A percentile compares a stretch with the other conserved stretches of the same genome.
phyloP scores from a whole-genome alignment of 1,140 invertebrate genomes.

The Zaprionus capensis region DNA sequence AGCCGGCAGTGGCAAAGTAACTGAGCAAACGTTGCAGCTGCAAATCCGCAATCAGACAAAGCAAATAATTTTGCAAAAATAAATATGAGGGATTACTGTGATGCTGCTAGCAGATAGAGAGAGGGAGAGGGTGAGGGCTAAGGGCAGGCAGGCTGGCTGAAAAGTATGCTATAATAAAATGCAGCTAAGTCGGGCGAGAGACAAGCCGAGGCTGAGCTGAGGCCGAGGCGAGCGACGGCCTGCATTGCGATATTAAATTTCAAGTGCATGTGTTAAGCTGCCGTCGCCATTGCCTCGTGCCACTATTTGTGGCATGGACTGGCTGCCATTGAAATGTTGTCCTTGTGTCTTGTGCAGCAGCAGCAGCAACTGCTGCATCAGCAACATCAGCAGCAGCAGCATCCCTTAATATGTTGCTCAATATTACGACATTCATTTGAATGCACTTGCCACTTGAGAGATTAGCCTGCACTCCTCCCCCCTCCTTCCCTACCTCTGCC shows the following conservation, averaged over 20 bases:
- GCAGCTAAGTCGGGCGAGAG: conserved; percentile 69
- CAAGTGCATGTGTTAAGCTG: conserved; percentile 80
- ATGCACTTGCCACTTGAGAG: conserved; percentile 82
- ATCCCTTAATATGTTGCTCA: conserved; percentile 35
- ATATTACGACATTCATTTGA: conserved; percentile 76
- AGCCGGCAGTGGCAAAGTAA: conserved; percentile 63
- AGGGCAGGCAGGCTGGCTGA: neutral
- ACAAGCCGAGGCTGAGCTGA: neutral
- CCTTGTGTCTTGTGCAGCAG: conserved; percentile 56
- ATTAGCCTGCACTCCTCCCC: conserved; percentile 58
- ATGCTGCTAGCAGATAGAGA: conserved; percentile 8
- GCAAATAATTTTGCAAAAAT: conserved; percentile 84
- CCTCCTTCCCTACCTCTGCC: neutral
- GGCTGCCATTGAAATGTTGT: conserved; percentile 71
- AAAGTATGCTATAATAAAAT: conserved; percentile 83
- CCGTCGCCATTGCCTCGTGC: conserved; percentile 4
- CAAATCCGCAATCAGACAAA: conserved; percentile 84
- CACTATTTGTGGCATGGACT: conserved; percentile 48
- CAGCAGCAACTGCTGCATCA: conserved; percentile 58
- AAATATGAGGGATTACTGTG: conserved; percentile 82
- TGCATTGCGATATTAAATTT: conserved; percentile 75
- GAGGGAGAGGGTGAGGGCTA: neutral
- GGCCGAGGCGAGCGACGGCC: conserved; percentile 19
- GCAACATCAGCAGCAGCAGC: conserved; percentile 29
- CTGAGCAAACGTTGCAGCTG: conserved; percentile 83